phyloP scores from a whole-genome alignment of 2,113 vertebrate genomes.

The Paramisgurnus dabryanus region DNA sequence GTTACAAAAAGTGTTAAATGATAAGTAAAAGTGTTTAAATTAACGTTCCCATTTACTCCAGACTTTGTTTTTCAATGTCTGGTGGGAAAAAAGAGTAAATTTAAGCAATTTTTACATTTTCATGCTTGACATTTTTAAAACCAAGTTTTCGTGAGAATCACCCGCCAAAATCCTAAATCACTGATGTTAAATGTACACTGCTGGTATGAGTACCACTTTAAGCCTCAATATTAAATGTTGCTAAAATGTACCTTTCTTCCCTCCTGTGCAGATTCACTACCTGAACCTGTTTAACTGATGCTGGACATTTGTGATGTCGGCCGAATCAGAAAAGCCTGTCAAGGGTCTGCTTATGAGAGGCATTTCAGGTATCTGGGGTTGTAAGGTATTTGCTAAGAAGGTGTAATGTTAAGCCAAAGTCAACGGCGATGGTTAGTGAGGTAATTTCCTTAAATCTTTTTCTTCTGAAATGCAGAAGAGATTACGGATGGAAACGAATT shows the following conservation, averaged over 20 bases:
- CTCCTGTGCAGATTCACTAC: not conserved
- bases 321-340: conserved; percentile 13
- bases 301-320: conserved; percentile 4
- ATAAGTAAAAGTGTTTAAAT: too few relatives aligned
- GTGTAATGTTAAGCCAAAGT: conserved; percentile 15
- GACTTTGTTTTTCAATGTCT: too few relatives aligned
- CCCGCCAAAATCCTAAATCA: not conserved
- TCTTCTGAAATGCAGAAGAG: not conserved
- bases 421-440: not conserved
- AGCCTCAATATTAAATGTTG: not conserved
- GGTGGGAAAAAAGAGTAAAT: too few relatives aligned
- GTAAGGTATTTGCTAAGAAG: conserved; percentile 42
- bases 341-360: conserved; percentile 21
- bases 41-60: too few relatives aligned
- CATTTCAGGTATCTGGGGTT: conserved; percentile 24
- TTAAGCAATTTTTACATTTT: too few relatives aligned
- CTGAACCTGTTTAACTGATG: not conserved
- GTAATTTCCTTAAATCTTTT: not conserved
- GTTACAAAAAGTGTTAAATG: too few relatives aligned
- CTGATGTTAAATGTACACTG: not conserved
- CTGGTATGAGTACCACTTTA: too few relatives aligned
- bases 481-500: not conserved
- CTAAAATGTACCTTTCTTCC: not conserved
- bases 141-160: too few relatives aligned
- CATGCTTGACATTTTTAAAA: too few relatives aligned